A percentile compares a stretch with the other conserved stretches of the same genome.
These are phyloP conservation scores for Notolepis coatsorum DNA, from an alignment of 2,797 vertebrate genomes.

Conservation along the genomic window DNA sequence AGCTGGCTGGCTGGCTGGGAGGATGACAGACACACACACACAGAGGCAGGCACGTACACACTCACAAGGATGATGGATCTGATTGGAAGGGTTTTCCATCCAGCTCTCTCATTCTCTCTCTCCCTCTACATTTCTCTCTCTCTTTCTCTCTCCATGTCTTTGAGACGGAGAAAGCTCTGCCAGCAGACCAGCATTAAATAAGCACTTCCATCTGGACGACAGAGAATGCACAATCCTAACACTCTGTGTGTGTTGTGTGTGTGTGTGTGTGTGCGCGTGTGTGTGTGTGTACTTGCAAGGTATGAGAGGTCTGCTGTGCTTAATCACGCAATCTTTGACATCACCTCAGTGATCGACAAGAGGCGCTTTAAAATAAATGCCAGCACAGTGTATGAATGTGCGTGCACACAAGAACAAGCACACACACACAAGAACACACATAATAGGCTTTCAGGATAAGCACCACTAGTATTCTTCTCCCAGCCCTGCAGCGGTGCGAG, in stretches of 20 bases:
- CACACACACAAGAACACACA: slow-evolving; percentile 57
- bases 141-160: slow-evolving; percentile 50
- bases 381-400: slow-evolving; percentile 57
- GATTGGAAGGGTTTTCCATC: slow-evolving; percentile 76
- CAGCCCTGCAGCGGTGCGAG: slow-evolving; percentile 50
- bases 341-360: slow-evolving; percentile 74
- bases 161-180: slow-evolving; percentile 71
- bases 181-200: slow-evolving; percentile 73
- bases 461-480: slow-evolving; percentile 64
- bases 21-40: slow-evolving; percentile 43
- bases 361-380: slow-evolving; percentile 71
- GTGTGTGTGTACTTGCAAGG: slow-evolving; percentile 36
- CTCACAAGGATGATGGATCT: slow-evolving; percentile 71
- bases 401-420: slow-evolving; percentile 7
- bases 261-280: slow-evolving; percentile 22
- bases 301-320: slow-evolving; percentile 70
- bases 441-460: slow-evolving; percentile 72
- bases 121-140: slow-evolving; percentile 42
- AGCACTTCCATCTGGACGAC: slow-evolving; percentile 80
- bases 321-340: slow-evolving; percentile 69
- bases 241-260: slow-evolving; percentile 16
- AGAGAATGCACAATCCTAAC: slow-evolving; percentile 42
- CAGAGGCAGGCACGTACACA: slow-evolving; percentile 1
- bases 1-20: slow-evolving; percentile 58
- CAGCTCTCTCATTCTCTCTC: slow-evolving; percentile 55